Evolutionary conservation across 2,113 vertebrate genomes (phyloP).

Genomic region (Thinocorus orbignyianus): DNA sequence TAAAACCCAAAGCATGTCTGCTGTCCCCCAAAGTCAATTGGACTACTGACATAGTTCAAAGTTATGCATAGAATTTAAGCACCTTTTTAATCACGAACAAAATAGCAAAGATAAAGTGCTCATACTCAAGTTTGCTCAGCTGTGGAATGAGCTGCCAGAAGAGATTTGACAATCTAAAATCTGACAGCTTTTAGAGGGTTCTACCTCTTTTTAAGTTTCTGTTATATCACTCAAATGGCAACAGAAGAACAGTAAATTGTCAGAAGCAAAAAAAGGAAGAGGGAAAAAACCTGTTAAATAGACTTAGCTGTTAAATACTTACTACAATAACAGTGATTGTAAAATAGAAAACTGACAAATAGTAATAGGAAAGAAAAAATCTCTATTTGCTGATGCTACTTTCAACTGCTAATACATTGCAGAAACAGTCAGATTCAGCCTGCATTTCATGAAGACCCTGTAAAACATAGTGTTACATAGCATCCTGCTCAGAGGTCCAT

Average conservation of each 20-base stretch:
- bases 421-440: not conserved
- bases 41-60: not conserved
- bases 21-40: not conserved
- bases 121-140: not conserved
- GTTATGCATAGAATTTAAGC: constrained; percentile 1
- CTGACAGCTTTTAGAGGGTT: not conserved
- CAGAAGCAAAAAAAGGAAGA: not conserved
- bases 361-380: not conserved
- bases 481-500: not conserved
- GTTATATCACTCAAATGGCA: not conserved
- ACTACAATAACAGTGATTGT: not conserved
- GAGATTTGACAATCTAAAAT: constrained; percentile 20
- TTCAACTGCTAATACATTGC: not conserved
- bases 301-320: not conserved
- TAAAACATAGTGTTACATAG: not conserved
- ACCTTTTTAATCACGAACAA: not conserved
- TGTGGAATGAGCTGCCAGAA: constrained; percentile 32
- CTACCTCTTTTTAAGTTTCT: not conserved
- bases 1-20: not conserved
- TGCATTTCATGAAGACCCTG: not conserved
- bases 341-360: not conserved
- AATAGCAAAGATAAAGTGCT: constrained; percentile 34
- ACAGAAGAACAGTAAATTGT: not conserved
- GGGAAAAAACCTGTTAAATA: not conserved
- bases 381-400: not conserved